Evolutionary conservation across 2,113 vertebrate species (phyloP).

Genomic region (Falco punctatus): DNA sequence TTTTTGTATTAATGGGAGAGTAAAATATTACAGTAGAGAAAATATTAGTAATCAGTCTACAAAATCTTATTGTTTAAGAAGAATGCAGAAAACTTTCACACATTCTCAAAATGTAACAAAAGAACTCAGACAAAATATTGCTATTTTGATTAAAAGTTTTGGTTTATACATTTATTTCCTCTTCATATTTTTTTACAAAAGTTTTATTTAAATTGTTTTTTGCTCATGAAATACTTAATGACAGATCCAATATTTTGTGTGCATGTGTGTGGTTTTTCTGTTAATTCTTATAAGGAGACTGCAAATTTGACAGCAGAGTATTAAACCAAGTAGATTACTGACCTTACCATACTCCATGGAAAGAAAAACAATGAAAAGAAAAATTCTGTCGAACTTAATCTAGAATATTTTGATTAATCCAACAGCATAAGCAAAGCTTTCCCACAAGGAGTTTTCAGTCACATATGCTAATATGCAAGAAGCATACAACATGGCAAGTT

Average conservation of each 20-base stretch:
- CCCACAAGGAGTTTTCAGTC: neutral
- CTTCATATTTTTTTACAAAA: neutral
- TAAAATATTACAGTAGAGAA: neutral
- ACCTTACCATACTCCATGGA: neutral
- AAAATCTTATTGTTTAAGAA: neutral
- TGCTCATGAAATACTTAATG: neutral
- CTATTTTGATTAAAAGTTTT: neutral
- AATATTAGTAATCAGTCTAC: neutral
- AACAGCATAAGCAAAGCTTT: neutral
- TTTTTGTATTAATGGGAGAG: neutral
- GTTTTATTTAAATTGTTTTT: neutral
- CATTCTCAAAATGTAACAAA: neutral
- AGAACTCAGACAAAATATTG: neutral
- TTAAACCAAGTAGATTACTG: neutral
- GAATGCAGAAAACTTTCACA: neutral
- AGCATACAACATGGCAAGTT: neutral
- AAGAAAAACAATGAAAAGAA: neutral
- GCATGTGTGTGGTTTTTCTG: neutral
- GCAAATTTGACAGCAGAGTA: neutral
- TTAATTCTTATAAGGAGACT: neutral
- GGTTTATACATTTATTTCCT: neutral
- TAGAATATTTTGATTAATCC: neutral
- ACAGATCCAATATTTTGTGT: neutral
- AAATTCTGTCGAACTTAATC: neutral
- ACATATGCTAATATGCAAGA: neutral